These are phyloP conservation scores for Sigmodon hispidus DNA, from an alignment of 2,113 vertebrate genomes.

Conservation along the genomic window DNA sequence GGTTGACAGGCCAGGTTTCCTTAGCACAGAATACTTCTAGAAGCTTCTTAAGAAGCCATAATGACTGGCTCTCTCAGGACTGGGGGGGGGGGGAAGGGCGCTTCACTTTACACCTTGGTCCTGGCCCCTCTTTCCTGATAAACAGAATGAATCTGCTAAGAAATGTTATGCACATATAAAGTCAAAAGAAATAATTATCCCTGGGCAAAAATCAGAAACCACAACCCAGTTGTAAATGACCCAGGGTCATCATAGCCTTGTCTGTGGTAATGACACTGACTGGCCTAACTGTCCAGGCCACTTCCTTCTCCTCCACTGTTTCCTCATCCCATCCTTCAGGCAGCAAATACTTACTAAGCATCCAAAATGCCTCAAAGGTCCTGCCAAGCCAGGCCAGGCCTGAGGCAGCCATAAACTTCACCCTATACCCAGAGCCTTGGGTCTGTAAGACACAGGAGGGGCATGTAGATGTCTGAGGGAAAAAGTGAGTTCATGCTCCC, in stretches of 20 bases:
- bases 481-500: neutral
- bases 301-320: neutral
- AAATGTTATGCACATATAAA: neutral
- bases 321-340: no score
- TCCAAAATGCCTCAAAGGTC: neutral
- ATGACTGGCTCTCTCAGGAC: neutral
- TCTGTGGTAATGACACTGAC: rapidly evolving
- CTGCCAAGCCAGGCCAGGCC: neutral
- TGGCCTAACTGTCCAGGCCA: neutral
- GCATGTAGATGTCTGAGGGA: rapidly evolving
- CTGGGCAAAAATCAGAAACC: neutral
- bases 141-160: neutral
- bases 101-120: rapidly evolving
- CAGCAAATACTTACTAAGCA: neutral
- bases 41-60: neutral
- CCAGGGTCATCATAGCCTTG: rapidly evolving
- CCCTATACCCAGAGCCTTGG: no score
- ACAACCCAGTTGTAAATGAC: rapidly evolving
- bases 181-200: neutral
- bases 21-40: neutral
- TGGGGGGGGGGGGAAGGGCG: rapidly evolving
- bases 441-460: rapidly evolving
- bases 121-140: neutral
- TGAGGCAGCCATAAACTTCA: rapidly evolving
- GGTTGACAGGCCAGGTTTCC: no score